Percentiles rank a stretch among this genome's conserved stretches.
These are phyloP conservation scores for Actenoides hombroni DNA, from an alignment of 2,113 vertebrate genomes.

Conservation along the genomic window DNA sequence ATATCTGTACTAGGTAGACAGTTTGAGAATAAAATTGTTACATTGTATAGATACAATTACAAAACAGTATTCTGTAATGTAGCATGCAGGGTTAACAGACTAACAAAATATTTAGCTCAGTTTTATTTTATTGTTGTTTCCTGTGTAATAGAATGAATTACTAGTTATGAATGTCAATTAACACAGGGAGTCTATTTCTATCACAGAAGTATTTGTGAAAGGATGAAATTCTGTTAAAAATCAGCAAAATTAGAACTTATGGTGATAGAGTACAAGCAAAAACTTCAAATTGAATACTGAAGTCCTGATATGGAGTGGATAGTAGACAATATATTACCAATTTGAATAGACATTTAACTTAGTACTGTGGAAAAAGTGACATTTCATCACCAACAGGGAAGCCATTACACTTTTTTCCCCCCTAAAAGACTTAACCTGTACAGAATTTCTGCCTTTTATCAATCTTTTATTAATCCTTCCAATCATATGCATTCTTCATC, in stretches of 20 bases:
- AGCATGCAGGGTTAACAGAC: not conserved
- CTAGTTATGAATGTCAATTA: not conserved
- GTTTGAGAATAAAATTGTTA: not conserved
- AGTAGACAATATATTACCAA: not conserved
- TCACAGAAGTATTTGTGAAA: not conserved
- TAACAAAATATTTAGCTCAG: not conserved
- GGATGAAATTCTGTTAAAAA: not conserved
- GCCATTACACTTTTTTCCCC: not conserved
- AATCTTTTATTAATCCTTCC: not conserved
- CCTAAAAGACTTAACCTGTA: not conserved
- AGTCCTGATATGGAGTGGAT: not conserved
- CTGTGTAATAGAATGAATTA: not conserved
- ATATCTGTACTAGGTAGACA: not conserved
- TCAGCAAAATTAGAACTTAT: not conserved
- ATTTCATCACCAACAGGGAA: not conserved
- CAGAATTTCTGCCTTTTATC: not conserved
- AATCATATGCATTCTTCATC: not conserved
- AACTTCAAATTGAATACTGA: not conserved
- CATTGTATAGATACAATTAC: not conserved
- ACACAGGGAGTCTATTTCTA: not conserved
- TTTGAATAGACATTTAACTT: not conserved
- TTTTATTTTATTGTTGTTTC: not conserved
- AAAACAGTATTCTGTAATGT: not conserved
- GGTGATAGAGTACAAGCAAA: not conserved
- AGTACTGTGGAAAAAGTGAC: not conserved